Evolutionary conservation across 2,797 vertebrate genomes (phyloP).

Genomic region (Linurgus olivaceus): DNA sequence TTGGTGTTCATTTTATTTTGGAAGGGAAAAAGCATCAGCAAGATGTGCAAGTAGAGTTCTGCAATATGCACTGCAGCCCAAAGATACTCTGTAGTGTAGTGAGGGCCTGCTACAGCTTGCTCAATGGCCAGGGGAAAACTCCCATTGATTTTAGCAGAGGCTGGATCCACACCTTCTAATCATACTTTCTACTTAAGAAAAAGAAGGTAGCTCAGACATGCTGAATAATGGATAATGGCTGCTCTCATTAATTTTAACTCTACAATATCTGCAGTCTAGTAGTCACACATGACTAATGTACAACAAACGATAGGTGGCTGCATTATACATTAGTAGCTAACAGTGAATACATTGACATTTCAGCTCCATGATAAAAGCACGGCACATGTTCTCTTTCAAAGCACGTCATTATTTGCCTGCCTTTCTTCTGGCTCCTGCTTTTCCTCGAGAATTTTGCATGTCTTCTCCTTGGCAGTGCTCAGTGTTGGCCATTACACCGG

Average conservation of each 20-base stretch:
- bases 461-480: not conserved
- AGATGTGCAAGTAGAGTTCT: not conserved
- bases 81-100: not conserved
- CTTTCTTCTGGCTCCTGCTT: not conserved
- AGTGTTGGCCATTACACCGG: not conserved
- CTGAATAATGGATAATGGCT: conserved; percentile 53
- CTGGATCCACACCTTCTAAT: not conserved
- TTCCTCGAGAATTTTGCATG: not conserved
- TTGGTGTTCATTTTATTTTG: not conserved
- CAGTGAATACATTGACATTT: conserved; percentile 47
- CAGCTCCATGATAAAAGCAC: not conserved
- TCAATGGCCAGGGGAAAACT: not conserved
- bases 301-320: not conserved
- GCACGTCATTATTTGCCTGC: not conserved
- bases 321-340: conserved; percentile 18
- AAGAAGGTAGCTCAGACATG: not conserved
- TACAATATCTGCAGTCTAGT: conserved; percentile 6
- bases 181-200: not conserved
- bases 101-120: not conserved
- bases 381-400: conserved; percentile 4
- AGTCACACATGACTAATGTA: conserved; percentile 45
- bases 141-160: not conserved
- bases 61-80: not conserved
- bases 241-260: conserved; percentile 39
- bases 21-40: not conserved